Conservation (phyloP, 2,797 vertebrate species). For the Arrhamphus sclerolepis region DNA sequence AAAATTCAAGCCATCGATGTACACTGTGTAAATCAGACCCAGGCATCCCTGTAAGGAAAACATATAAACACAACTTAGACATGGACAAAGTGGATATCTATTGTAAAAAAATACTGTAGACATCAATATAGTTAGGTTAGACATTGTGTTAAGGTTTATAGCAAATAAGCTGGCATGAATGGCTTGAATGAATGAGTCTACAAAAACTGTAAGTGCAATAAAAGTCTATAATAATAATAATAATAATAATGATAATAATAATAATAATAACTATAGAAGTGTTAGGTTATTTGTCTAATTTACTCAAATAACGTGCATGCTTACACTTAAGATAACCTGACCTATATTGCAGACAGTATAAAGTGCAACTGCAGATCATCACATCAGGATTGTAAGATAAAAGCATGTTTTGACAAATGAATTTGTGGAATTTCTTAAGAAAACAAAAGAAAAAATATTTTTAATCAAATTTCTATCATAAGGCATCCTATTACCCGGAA, state of each 20-base stretch:
- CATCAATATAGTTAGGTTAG: not conserved
- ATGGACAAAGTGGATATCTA: not conserved
- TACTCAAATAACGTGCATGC: constrained; percentile 18
- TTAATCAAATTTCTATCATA: constrained; percentile 53
- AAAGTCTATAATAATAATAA: constrained; percentile 19
- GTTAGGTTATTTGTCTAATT: constrained; percentile 18
- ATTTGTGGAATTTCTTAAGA: constrained; percentile 25
- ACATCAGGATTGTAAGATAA: constrained; percentile 44
- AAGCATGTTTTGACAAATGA: constrained; percentile 45
- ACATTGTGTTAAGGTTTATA: not conserved
- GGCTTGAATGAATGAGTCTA: constrained; percentile 16
- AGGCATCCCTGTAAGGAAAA: constrained; percentile 90
- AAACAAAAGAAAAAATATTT: constrained; percentile 43
- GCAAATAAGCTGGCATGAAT: constrained; percentile 1
- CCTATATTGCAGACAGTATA: constrained; percentile 34
- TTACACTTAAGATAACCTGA: constrained; percentile 26
- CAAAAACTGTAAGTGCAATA: constrained; percentile 13
- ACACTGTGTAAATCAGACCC: constrained; percentile 94
- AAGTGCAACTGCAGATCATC: constrained; percentile 35
- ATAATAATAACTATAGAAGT: constrained; percentile 21
- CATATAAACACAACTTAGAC: constrained; percentile 7
- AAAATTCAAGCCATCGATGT: constrained; percentile 91
- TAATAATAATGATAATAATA: constrained; percentile 17
- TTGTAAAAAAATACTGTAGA: not conserved
- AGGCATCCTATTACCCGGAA: constrained; percentile 88